Evolutionary conservation across 2,113 vertebrate species (phyloP).

Genomic region (Alethe castanea): DNA sequence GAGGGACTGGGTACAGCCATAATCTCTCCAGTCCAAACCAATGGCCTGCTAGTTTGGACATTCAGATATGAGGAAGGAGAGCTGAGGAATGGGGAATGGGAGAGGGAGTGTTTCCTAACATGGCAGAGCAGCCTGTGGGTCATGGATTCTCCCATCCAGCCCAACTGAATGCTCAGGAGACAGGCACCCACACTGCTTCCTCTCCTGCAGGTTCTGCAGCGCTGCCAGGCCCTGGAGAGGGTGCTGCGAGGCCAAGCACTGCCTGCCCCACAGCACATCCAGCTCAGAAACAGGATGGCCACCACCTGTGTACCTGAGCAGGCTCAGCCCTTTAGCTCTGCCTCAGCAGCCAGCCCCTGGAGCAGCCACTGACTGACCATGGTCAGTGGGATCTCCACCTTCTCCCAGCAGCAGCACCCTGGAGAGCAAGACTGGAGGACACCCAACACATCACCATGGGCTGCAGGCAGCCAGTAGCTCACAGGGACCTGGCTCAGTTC

Average conservation of each 20-base stretch:
- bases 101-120: neutral
- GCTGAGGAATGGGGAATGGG: neutral
- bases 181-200: fast-evolving
- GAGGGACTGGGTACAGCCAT: neutral
- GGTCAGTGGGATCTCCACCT: fast-evolving
- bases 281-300: neutral
- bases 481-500: neutral
- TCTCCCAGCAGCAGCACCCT: neutral
- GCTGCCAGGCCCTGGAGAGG: neutral
- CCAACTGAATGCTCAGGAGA: neutral
- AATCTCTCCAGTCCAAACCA: neutral
- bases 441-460: neutral
- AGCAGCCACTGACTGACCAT: neutral
- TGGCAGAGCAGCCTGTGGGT: neutral
- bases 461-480: neutral
- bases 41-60: neutral
- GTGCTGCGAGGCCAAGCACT: neutral
- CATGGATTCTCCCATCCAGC: neutral
- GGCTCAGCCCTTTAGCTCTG: neutral
- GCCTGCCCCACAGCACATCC: fast-evolving
- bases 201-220: neutral
- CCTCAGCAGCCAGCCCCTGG: neutral
- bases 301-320: neutral
- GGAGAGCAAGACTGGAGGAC: neutral
- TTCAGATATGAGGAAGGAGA: neutral